These are phyloP conservation scores for Drosophila atripex DNA, from an alignment of 2,888 invertebrate species.

Conservation along the genomic window DNA sequence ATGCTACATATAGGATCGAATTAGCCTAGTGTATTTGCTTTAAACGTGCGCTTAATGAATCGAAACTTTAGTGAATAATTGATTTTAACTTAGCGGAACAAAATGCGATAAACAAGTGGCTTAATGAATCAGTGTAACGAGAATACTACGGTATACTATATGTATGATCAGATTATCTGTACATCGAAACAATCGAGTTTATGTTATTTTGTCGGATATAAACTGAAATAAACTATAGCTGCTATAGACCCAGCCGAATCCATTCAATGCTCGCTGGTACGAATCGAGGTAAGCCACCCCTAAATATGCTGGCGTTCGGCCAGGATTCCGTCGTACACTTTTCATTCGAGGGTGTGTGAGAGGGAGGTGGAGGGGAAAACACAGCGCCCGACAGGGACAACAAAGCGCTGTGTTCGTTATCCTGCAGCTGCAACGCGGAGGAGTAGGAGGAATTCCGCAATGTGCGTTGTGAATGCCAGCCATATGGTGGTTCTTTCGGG, in stretches of 20 bases:
- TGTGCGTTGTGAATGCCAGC: constrained; percentile 68
- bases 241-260: constrained; percentile 41
- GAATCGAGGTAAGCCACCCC: constrained; percentile 37
- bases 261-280: constrained; percentile 29
- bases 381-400: constrained; percentile 38
- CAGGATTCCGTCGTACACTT: constrained; percentile 16
- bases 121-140: constrained; percentile 29
- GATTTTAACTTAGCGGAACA: constrained; percentile 46
- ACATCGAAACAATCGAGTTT: constrained; percentile 17
- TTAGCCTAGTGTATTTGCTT: constrained; percentile 39
- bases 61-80: constrained; percentile 31
- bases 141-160: constrained; percentile 19
- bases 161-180: constrained; percentile 17
- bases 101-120: constrained; percentile 46
- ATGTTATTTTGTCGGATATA: constrained; percentile 38
- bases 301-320: constrained; percentile 13
- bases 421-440: constrained; percentile 63
- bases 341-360: background rate
- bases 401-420: constrained; percentile 37
- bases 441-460: constrained; percentile 68
- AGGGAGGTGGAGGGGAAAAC: constrained; percentile 7
- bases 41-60: constrained; percentile 39
- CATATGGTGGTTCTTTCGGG: constrained; percentile 63
- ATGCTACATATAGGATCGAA: constrained; percentile 24
- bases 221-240: constrained; percentile 50